A percentile compares a stretch with the other conserved stretches of the same genome.
phyloP scores from a whole-genome alignment of 2,888 invertebrate genomes.

The Portevinia maculata region DNA sequence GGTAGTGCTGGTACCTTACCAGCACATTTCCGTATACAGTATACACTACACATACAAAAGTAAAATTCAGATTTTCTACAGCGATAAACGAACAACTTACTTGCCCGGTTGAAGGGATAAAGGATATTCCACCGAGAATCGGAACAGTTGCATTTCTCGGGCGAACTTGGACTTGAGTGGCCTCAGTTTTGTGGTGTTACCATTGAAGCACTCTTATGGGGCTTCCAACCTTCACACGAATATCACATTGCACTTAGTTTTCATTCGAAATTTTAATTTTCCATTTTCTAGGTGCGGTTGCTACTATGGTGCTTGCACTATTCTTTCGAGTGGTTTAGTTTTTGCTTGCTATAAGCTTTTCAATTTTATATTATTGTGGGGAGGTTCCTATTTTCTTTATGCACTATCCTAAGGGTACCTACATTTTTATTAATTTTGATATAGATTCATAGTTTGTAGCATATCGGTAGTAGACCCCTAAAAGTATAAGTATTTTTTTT shows the following conservation, averaged over 20 bases:
- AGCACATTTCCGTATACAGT: conserved; percentile 24
- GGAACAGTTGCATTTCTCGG: conserved; percentile 45
- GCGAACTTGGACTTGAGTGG: conserved; percentile 56
- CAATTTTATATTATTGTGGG: conserved; percentile 10
- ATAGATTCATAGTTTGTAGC: too few species aligned
- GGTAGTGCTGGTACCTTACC: not conserved
- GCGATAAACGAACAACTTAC: conserved; percentile 17
- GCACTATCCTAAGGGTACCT: too few species aligned
- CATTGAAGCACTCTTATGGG: conserved; percentile 28
- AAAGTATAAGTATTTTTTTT: too few species aligned
- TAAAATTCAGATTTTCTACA: conserved; percentile 42
- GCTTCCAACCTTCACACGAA: conserved; percentile 61
- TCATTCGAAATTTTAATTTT: conserved; percentile 78
- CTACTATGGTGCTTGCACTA: conserved; percentile 49
- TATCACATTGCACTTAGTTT: conserved; percentile 70
- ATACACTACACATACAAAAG: conserved; percentile 35
- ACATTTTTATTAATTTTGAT: too few species aligned
- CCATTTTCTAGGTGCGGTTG: conserved; percentile 76
- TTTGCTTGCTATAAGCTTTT: conserved; percentile 12
- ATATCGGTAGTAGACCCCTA: too few species aligned
- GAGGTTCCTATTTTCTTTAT: conserved; percentile 14
- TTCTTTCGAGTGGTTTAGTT: conserved; percentile 16
- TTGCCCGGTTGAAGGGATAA: not conserved
- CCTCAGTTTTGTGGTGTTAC: conserved; percentile 18
- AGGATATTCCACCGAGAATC: conserved; percentile 42